Base-by-base conservation (phyloP, 2,797 vertebrate genomes). In the Tachyglossus aculeatus region DNA sequence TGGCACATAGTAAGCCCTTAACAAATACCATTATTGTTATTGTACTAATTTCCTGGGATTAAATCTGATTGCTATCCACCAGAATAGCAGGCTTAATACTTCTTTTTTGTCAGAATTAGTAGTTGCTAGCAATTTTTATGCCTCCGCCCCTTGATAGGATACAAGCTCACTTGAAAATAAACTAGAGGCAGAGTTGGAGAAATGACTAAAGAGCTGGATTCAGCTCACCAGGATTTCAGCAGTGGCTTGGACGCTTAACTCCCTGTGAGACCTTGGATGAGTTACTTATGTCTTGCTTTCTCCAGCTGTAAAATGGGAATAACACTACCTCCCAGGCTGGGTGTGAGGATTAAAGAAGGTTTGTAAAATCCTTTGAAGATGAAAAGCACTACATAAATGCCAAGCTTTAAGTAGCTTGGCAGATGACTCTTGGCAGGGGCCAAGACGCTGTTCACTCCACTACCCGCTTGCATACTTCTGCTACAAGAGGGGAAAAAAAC, bases 281-380 rank as follows among this genome's bases (percentile, higher is more conserved):
- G 34, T 51, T 45, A 43, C 70, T 62, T 32, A 64, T 19, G 55
- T 63, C 70, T 76, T 59, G 50, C 38, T 67, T 73, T 73, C 56
- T 77, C 41, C 38, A 40, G 57, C 80, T 66, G 80, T 78, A 78
- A 85, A 85, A 78, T 41, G 60, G 68, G 76, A 69, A 58, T 65
- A 50, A 54, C 21, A 68, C 68, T 55, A 82, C 76, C 78, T 78
- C 74, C 76, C 66, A 80, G 80, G 74, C 57, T 74, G 53, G 59
- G 40, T 63, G 36, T 64, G 24, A 48, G 45, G 27, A 65, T 18
- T 71, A 80, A 74, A 38, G 65, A 80, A 61, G 27, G 66, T 51
- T 57, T 31, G 1, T 54, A 67, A 57, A 57, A 19, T 56, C 67
- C 82, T 87, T 85, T 85, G 85, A 87, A 85, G 83, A 85, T 83